Evolutionary conservation across 2,113 vertebrate species (phyloP).

Genomic region (Oryzias javanicus): DNA sequence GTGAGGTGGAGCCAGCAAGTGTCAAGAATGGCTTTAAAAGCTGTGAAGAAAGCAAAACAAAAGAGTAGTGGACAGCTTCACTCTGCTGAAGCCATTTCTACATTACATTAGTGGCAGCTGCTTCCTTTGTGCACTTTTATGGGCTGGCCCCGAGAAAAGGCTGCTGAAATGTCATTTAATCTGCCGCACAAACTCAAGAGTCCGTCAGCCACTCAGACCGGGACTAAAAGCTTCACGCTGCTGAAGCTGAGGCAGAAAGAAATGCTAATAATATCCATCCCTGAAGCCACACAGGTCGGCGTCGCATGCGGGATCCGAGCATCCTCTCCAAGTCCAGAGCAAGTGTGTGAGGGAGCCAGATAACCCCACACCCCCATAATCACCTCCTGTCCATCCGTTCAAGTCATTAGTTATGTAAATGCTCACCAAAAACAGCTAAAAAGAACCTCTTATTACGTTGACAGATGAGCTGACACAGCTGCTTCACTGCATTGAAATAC

Average conservation of each 20-base stretch:
- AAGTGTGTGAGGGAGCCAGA: constrained; percentile 45
- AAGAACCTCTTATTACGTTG: constrained; percentile 60
- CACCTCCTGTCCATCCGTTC: constrained; percentile 68
- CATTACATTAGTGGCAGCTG: constrained; percentile 89
- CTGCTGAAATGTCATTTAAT: constrained; percentile 94
- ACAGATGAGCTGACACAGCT: too few relatives aligned
- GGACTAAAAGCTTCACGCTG: constrained; percentile 85
- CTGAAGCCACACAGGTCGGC: constrained; percentile 69
- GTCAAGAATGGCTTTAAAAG: constrained; percentile 60
- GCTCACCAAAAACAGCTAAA: constrained; percentile 54
- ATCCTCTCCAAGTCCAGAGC: constrained; percentile 59
- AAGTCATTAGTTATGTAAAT: constrained; percentile 74
- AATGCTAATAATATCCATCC: constrained; percentile 85
- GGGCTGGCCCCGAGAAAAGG: constrained; percentile 78
- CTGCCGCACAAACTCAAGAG: constrained; percentile 85
- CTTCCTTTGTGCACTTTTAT: constrained; percentile 85
- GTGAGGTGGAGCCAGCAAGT: constrained; percentile 52
- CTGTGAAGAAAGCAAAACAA: constrained; percentile 58
- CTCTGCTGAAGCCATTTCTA: constrained; percentile 68
- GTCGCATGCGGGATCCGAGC: constrained; percentile 78
- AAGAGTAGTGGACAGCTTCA: constrained; percentile 70
- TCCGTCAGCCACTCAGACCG: constrained; percentile 84
- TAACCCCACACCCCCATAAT: constrained; percentile 55
- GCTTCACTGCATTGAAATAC: too few relatives aligned
- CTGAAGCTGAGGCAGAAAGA: constrained; percentile 83